Evolutionary conservation across 2,113 vertebrate species (phyloP).

Genomic region (Salvelinus alpinus): DNA sequence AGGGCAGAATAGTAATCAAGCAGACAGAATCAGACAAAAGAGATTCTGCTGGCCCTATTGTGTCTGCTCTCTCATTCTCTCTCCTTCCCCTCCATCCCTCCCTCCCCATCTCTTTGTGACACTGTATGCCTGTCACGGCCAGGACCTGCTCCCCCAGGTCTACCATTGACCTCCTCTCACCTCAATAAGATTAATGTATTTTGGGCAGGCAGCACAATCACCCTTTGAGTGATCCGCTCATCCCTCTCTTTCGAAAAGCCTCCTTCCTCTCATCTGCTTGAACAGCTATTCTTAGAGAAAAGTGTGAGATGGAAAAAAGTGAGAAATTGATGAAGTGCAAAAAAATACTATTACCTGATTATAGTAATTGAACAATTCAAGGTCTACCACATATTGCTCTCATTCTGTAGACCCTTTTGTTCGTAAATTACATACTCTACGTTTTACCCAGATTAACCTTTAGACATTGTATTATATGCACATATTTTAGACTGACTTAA

Average conservation of each 20-base stretch:
- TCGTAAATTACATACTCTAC: neutral
- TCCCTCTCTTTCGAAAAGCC: neutral
- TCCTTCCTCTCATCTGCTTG: neutral
- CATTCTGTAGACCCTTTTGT: neutral
- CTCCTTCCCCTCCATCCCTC: neutral
- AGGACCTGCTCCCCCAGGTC: slow-evolving; percentile 24
- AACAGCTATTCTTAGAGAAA: slow-evolving; percentile 6
- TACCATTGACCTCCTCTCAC: slow-evolving; percentile 22
- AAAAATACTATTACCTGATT: neutral
- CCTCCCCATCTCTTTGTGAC: slow-evolving; percentile 3
- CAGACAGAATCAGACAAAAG: slow-evolving; percentile 1
- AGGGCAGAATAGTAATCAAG: neutral
- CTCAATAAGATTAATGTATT: slow-evolving; percentile 23
- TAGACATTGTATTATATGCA: neutral
- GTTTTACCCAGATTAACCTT: neutral
- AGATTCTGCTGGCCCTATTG: neutral
- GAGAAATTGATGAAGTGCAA: neutral
- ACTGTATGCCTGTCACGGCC: slow-evolving; percentile 17
- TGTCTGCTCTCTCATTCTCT: neutral
- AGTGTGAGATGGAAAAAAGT: neutral
- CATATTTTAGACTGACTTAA: neutral
- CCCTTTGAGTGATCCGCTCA: neutral
- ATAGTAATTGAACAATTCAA: slow-evolving; percentile 4
- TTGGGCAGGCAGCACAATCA: slow-evolving; percentile 12
- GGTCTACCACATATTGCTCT: neutral